phyloP scores from a whole-genome alignment of 2,888 invertebrate species.

The Gandaritis pyraliata region DNA sequence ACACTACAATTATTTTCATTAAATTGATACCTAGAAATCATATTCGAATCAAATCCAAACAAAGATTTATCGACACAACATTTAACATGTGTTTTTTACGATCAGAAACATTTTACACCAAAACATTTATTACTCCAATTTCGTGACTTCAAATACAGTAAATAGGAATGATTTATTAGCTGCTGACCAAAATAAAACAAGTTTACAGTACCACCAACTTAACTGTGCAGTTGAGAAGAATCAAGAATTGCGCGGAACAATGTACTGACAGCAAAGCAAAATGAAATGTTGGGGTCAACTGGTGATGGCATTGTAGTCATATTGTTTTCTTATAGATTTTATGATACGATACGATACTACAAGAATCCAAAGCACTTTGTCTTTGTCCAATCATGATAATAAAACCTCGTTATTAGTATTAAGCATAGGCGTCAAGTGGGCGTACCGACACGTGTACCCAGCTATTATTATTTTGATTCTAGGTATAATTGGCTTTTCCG shows the following conservation, averaged over 20 bases:
- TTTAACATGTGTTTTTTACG: background rate
- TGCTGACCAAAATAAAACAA: background rate
- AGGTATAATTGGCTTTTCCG: constrained; percentile 13
- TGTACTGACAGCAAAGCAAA: too few species aligned
- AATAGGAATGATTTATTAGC: constrained; percentile 13
- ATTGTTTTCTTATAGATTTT: too few species aligned
- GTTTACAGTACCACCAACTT: background rate
- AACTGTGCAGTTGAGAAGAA: too few species aligned
- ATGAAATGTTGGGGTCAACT: too few species aligned
- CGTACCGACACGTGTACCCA: background rate
- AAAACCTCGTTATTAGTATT: background rate
- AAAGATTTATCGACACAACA: background rate
- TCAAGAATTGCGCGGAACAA: too few species aligned
- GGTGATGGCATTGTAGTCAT: too few species aligned
- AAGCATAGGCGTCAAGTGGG: constrained; percentile 3
- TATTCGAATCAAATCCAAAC: background rate
- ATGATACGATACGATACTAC: background rate
- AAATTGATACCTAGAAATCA: too few species aligned
- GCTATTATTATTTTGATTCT: background rate
- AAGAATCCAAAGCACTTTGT: background rate
- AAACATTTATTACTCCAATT: constrained; percentile 2
- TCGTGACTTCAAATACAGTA: background rate
- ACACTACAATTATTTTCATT: too few species aligned
- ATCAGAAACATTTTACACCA: background rate
- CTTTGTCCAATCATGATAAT: constrained; percentile 13